A percentile compares a stretch with the other conserved stretches of the same genome.
phyloP scores from a whole-genome alignment of 2,113 vertebrate species.

The Apistogramma diplotaenia region DNA sequence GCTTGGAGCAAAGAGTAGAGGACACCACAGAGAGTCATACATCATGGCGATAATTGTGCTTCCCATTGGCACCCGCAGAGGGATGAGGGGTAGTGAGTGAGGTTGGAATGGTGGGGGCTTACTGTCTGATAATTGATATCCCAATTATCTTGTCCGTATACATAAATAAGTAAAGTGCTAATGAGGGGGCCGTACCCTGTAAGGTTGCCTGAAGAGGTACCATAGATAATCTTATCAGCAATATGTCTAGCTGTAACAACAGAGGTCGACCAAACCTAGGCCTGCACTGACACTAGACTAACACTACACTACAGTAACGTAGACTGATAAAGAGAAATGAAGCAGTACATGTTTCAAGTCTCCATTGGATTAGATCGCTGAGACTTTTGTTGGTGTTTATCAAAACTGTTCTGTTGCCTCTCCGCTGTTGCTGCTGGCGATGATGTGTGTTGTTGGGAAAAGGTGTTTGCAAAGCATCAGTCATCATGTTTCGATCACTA shows the following conservation, averaged over 20 bases:
- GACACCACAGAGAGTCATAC: slow-evolving; percentile 58
- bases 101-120: not conserved
- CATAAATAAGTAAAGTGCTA: slow-evolving; percentile 51
- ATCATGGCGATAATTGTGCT: slow-evolving; percentile 65
- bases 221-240: slow-evolving; percentile 36
- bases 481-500: not conserved
- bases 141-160: slow-evolving; percentile 59
- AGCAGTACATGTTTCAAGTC: not conserved
- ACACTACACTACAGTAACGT: too few species aligned
- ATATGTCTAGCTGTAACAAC: not conserved
- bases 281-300: not conserved
- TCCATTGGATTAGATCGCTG: not conserved
- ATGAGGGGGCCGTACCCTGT: slow-evolving; percentile 17
- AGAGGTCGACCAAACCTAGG: not conserved
- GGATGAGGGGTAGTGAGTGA: not conserved
- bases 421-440: not conserved
- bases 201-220: not conserved
- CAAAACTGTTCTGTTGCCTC: not conserved
- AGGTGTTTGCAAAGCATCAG: slow-evolving; percentile 22
- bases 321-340: slow-evolving; percentile 34
- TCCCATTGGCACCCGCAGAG: slow-evolving; percentile 32
- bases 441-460: not conserved
- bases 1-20: slow-evolving; percentile 44
- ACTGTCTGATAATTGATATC: slow-evolving; percentile 53
- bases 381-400: slow-evolving; percentile 11